phyloP scores from a whole-genome alignment of 2,797 vertebrate genomes.

The Hippoglossus hippoglossus region DNA sequence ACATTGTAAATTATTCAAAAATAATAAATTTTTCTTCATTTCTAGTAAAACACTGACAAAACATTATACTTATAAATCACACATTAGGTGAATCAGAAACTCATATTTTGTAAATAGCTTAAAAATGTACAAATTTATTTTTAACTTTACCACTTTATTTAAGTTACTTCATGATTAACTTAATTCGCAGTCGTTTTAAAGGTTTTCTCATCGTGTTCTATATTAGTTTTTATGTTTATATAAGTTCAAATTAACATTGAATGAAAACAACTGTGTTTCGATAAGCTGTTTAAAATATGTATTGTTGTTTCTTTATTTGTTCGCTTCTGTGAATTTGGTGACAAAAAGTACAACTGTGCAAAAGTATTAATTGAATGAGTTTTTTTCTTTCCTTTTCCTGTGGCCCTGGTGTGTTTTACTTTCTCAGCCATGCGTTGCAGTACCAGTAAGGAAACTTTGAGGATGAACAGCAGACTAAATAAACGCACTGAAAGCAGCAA shows the following conservation, averaged over 20 bases:
- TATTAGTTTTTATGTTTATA: background rate
- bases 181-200: background rate
- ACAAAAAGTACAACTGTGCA: constrained; percentile 2
- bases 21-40: background rate
- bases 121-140: background rate
- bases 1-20: background rate
- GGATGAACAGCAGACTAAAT: constrained; percentile 75
- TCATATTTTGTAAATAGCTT: background rate
- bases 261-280: background rate
- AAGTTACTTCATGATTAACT: no score
- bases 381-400: constrained; percentile 25
- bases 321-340: background rate
- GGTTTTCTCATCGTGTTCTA: no score
- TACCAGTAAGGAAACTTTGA: constrained; percentile 59
- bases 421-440: constrained; percentile 54
- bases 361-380: constrained; percentile 35
- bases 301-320: background rate
- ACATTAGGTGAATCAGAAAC: background rate
- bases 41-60: background rate
- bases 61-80: background rate
- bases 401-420: constrained; percentile 54
- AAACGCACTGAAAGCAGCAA: constrained; percentile 63
- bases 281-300: background rate
- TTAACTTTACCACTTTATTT: no score
- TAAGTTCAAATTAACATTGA: background rate